Evolutionary conservation across 2,888 invertebrate species (phyloP).

Genomic region (Hydroisotoma schaefferi): DNA sequence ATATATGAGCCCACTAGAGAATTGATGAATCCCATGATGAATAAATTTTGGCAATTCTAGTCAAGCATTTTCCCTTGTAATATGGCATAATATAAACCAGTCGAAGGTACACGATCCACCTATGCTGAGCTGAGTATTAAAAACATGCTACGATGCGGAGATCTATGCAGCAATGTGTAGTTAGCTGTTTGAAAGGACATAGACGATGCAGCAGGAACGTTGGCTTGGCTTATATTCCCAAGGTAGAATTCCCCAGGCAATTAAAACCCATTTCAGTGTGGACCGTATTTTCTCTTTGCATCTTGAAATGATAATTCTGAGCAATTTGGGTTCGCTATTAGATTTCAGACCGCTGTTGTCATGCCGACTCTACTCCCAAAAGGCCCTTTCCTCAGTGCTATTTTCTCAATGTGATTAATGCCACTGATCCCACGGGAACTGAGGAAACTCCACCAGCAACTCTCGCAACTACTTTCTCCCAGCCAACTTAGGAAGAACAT

Average conservation of each 20-base stretch:
- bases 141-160: neutral
- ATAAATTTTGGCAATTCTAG: slow-evolving; percentile 9
- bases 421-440: slow-evolving; percentile 52
- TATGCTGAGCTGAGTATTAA: neutral
- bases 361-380: slow-evolving; percentile 50
- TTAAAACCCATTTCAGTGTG: slow-evolving; percentile 48
- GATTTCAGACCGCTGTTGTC: slow-evolving; percentile 50
- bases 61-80: neutral
- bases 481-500: neutral
- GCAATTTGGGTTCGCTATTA: slow-evolving; percentile 50
- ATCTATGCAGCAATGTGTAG: neutral
- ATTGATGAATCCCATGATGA: slow-evolving; percentile 22
- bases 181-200: no score
- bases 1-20: slow-evolving; percentile 19
- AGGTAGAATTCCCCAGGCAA: slow-evolving; percentile 48
- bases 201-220: neutral
- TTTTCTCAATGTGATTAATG: slow-evolving; percentile 55
- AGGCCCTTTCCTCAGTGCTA: slow-evolving; percentile 50
- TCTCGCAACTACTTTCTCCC: slow-evolving; percentile 34
- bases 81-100: no score
- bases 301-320: slow-evolving; percentile 52
- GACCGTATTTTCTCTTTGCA: slow-evolving; percentile 49
- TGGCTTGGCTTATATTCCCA: slow-evolving; percentile 26
- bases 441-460: slow-evolving; percentile 24
- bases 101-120: no score